phyloP scores from a whole-genome alignment of 1,140 invertebrate genomes.

The Rhizoglyphus robini region DNA sequence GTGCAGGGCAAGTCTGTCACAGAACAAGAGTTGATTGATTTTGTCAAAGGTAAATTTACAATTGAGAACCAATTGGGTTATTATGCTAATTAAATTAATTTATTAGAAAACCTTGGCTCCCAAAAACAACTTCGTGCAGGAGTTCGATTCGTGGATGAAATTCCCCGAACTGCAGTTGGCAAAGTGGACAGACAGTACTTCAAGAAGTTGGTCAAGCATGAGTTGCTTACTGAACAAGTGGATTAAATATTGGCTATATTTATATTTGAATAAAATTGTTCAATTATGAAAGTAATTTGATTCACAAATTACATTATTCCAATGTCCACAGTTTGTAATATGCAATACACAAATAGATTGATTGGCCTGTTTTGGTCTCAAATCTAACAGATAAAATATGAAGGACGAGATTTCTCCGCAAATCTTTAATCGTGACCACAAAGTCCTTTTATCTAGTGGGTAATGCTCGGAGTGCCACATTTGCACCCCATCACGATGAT shows the following conservation, averaged over 20 bases:
- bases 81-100: not conserved
- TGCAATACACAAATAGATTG: too few relatives aligned
- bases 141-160: constrained; percentile 14
- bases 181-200: constrained; percentile 10
- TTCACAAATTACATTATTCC: not conserved
- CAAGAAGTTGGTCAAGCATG: too few relatives aligned
- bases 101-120: constrained; percentile 24
- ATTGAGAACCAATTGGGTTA: not conserved
- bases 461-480: not conserved
- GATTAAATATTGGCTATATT: too few relatives aligned
- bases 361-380: too few relatives aligned
- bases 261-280: too few relatives aligned
- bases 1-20: constrained; percentile 4
- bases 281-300: too few relatives aligned
- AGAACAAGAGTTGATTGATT: constrained; percentile 21
- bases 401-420: too few relatives aligned
- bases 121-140: constrained; percentile 26
- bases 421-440: too few relatives aligned
- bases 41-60: constrained; percentile 16
- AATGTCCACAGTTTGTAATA: not conserved
- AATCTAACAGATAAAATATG: not conserved
- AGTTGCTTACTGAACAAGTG: too few relatives aligned
- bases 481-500: too few relatives aligned
- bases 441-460: not conserved
- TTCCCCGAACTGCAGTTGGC: not conserved